Evolutionary conservation across 2,888 invertebrate genomes (phyloP).

Genomic region (Labia minor): DNA sequence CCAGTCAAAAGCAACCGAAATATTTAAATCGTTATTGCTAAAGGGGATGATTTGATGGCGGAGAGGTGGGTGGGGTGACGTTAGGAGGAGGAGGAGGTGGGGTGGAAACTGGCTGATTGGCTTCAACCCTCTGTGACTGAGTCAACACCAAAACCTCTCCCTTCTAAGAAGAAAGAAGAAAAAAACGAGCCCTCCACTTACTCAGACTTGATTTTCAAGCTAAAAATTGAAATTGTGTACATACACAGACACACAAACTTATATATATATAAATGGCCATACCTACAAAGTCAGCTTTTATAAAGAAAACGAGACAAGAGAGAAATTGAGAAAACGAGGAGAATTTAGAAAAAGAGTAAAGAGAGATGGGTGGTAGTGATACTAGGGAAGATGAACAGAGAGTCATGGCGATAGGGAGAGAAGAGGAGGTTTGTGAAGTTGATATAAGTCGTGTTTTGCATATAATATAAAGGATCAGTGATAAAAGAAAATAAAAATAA

Average conservation of each 20-base stretch:
- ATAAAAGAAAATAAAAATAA: neutral
- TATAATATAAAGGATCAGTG: neutral
- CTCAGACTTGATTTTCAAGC: slow-evolving; percentile 21
- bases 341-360: slow-evolving; percentile 13
- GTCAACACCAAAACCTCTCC: slow-evolving; percentile 14
- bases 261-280: too few species aligned
- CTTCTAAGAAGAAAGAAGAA: slow-evolving; percentile 17
- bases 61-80: too few species aligned
- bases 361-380: slow-evolving; percentile 15
- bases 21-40: neutral
- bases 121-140: slow-evolving; percentile 14
- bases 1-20: neutral
- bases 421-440: neutral
- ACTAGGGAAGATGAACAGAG: slow-evolving; percentile 14
- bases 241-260: slow-evolving; percentile 19
- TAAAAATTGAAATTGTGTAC: slow-evolving; percentile 25
- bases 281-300: slow-evolving; percentile 8
- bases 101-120: slow-evolving; percentile 15
- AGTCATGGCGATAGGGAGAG: slow-evolving; percentile 18
- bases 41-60: neutral
- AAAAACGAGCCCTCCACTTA: slow-evolving; percentile 13
- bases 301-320: slow-evolving; percentile 2
- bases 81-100: neutral
- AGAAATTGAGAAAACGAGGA: neutral
- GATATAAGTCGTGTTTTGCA: slow-evolving; percentile 13